These are phyloP conservation scores for Lichenostomus cassidix DNA, from an alignment of 2,113 vertebrate species.

Conservation along the genomic window DNA sequence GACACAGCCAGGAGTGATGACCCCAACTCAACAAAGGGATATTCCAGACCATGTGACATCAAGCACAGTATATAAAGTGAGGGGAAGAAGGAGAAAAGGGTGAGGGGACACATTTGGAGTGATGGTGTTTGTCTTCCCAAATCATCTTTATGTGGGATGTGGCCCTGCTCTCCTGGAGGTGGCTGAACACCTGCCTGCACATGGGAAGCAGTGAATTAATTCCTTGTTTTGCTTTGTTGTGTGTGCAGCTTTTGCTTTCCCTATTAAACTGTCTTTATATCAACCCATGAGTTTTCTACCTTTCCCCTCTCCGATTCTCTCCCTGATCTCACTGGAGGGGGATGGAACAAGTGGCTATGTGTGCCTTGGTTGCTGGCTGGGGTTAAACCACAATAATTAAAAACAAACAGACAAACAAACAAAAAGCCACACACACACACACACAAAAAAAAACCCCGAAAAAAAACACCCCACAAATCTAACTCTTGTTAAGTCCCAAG, in stretches of 20 bases:
- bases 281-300: background rate
- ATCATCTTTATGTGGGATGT: background rate
- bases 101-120: background rate
- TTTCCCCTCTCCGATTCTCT: background rate
- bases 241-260: background rate
- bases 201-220: background rate
- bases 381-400: background rate
- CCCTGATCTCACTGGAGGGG: background rate
- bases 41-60: background rate
- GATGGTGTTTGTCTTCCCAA: background rate
- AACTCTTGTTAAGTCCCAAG: background rate
- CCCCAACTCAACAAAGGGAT: background rate
- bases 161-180: background rate
- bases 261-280: background rate
- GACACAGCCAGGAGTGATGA: background rate
- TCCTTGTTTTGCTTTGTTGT: background rate
- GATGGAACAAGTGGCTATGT: fast-evolving
- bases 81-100: background rate
- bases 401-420: too few species aligned
- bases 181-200: background rate
- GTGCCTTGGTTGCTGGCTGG: background rate
- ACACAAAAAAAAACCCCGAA: too few species aligned
- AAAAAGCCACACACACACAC: background rate
- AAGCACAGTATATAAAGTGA: background rate
- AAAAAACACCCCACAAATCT: background rate